Conservation (phyloP, 2,113 vertebrate species). For the Thermophis baileyi region DNA sequence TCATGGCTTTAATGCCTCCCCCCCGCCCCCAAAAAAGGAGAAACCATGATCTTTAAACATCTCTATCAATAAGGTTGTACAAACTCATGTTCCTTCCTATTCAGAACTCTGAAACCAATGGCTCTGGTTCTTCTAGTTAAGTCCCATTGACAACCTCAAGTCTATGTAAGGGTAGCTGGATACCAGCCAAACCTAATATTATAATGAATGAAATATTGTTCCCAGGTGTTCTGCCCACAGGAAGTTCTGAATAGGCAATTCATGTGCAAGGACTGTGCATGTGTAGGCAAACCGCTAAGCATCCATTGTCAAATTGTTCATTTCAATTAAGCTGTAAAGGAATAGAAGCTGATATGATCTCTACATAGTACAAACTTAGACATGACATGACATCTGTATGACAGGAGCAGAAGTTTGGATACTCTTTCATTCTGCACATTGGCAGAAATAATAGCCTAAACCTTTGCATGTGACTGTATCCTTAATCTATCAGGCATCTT, state of each 20-base stretch:
- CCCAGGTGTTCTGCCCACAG: neutral
- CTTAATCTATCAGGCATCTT: neutral
- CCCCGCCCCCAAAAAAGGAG: neutral
- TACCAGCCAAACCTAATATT: neutral
- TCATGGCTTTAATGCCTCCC: neutral
- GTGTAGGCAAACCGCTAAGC: neutral
- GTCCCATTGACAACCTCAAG: neutral
- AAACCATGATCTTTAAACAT: constrained; percentile 14
- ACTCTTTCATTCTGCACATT: neutral
- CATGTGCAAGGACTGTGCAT: neutral
- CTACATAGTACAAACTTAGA: neutral
- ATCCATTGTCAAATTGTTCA: neutral
- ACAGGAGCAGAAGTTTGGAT: neutral
- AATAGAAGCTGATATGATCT: neutral
- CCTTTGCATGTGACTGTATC: neutral
- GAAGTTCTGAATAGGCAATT: neutral
- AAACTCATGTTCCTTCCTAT: neutral
- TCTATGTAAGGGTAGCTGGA: neutral
- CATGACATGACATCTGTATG: neutral
- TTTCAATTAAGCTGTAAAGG: neutral
- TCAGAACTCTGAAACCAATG: neutral
- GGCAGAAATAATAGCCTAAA: neutral
- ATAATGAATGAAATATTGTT: neutral
- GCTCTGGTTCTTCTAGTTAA: neutral
- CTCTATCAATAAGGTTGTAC: neutral